Evolutionary conservation across 2,888 invertebrate genomes (phyloP).

Genomic region (Drosophila pseudotakahashii): DNA sequence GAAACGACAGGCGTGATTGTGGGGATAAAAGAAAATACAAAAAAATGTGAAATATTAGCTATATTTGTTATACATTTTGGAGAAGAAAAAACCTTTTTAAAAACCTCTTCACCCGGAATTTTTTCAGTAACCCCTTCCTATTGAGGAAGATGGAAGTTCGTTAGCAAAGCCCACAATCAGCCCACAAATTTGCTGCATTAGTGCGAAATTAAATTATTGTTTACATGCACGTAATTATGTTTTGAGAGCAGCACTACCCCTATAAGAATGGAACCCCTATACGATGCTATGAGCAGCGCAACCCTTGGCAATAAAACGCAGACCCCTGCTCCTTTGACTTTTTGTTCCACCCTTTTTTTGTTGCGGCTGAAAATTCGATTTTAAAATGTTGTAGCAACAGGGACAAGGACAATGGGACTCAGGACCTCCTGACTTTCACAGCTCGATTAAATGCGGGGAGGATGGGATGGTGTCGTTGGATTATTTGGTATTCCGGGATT

Average conservation of each 20-base stretch:
- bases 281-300: constrained; percentile 21
- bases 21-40: not conserved
- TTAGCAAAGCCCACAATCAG: constrained; percentile 81
- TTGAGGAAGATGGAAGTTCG: constrained; percentile 28
- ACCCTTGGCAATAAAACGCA: constrained; percentile 61
- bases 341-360: constrained; percentile 32
- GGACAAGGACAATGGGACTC: constrained; percentile 39
- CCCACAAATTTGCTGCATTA: constrained; percentile 84
- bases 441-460: constrained; percentile 51
- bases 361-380: constrained; percentile 70
- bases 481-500: constrained; percentile 7
- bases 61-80: too few relatives aligned
- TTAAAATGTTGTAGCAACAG: constrained; percentile 74
- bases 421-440: constrained; percentile 68
- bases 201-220: constrained; percentile 83
- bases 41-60: not conserved
- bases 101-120: not conserved
- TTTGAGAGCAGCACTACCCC: constrained; percentile 61
- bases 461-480: not conserved
- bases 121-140: not conserved
- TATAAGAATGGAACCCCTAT: constrained; percentile 20
- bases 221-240: constrained; percentile 82
- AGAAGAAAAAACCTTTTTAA: too few relatives aligned
- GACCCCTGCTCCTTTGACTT: not conserved
- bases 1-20: not conserved